Evolutionary conservation across 2,888 invertebrate species (phyloP).

Genomic region (Eristalis tenax): DNA sequence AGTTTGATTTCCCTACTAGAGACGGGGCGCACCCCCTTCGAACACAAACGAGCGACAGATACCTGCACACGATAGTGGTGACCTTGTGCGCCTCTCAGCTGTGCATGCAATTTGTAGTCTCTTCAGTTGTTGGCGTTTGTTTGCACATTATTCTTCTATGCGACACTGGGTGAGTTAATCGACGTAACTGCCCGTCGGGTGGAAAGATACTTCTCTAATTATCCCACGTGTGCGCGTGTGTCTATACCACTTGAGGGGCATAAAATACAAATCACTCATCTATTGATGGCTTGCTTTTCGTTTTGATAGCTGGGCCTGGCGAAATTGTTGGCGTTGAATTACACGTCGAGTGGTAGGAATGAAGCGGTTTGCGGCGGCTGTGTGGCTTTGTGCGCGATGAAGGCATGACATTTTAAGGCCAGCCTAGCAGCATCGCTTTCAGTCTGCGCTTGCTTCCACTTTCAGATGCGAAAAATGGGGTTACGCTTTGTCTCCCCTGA

Average conservation of each 20-base stretch:
- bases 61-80: slow-evolving; percentile 20
- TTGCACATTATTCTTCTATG: slow-evolving; percentile 1
- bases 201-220: slow-evolving; percentile 25
- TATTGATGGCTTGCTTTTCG: slow-evolving; percentile 39
- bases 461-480: not conserved
- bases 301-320: slow-evolving; percentile 33
- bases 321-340: slow-evolving; percentile 55
- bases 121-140: slow-evolving; percentile 14
- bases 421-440: not conserved
- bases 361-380: not conserved
- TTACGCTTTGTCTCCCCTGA: not conserved
- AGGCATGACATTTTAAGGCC: slow-evolving; percentile 40
- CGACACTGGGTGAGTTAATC: not conserved
- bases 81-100: slow-evolving; percentile 48
- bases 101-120: slow-evolving; percentile 45
- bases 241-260: not conserved
- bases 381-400: not conserved
- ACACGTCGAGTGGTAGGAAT: slow-evolving; percentile 2
- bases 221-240: not conserved
- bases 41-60: not conserved
- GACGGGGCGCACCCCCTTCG: not conserved
- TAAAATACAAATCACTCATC: slow-evolving; percentile 45
- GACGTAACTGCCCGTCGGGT: slow-evolving; percentile 30
- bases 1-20: not conserved
- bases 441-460: not conserved